Percentiles rank a stretch among this genome's conserved stretches.
Conservation (phyloP, 30 jellyfish, hydroid and myxozoan genomes). For the Sanderia malayensis region DNA sequence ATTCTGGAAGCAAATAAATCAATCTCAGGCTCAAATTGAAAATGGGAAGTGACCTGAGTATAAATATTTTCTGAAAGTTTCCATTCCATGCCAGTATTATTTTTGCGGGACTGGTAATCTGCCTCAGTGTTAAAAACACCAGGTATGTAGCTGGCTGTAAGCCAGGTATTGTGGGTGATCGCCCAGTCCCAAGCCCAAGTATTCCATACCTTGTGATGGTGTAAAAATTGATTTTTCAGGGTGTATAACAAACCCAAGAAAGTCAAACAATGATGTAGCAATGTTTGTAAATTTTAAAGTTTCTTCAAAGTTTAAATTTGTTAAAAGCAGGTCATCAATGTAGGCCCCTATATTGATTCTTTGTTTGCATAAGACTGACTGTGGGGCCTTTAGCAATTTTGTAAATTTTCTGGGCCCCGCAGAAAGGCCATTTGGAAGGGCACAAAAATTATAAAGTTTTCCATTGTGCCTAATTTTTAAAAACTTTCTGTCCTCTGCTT, state of each 20-base stretch:
- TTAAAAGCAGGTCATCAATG: conserved; percentile 27
- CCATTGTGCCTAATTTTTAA: too few relatives aligned
- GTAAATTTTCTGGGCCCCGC: conserved; percentile 50
- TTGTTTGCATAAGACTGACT: conserved; percentile 1
- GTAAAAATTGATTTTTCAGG: not conserved
- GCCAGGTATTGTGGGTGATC: conserved; percentile 17
- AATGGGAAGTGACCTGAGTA: not conserved
- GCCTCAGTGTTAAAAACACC: conserved; percentile 18
- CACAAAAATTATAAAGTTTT: too few relatives aligned
- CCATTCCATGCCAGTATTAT: conserved; percentile 7
- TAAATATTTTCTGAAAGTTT: conserved; percentile 13
- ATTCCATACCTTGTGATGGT: conserved; percentile 17
- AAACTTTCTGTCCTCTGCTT: conserved; percentile 17
- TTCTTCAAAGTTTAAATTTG: not conserved
- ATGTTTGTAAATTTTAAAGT: not conserved
- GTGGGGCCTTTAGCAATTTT: conserved; percentile 37
- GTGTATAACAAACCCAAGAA: conserved; percentile 21
- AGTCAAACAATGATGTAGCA: conserved; percentile 12
- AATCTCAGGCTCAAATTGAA: conserved; percentile 26
- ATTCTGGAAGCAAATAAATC: conserved; percentile 44
- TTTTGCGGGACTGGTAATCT: conserved; percentile 11
- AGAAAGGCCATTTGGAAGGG: conserved; percentile 19
- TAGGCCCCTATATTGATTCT: not conserved
- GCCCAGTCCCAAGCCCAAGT: conserved; percentile 31
- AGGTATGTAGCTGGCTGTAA: conserved; percentile 19